Percentiles rank a stretch among this genome's conserved stretches.
Conservation (phyloP, 2,113 vertebrate genomes). For the Gymnobelideus leadbeateri region DNA sequence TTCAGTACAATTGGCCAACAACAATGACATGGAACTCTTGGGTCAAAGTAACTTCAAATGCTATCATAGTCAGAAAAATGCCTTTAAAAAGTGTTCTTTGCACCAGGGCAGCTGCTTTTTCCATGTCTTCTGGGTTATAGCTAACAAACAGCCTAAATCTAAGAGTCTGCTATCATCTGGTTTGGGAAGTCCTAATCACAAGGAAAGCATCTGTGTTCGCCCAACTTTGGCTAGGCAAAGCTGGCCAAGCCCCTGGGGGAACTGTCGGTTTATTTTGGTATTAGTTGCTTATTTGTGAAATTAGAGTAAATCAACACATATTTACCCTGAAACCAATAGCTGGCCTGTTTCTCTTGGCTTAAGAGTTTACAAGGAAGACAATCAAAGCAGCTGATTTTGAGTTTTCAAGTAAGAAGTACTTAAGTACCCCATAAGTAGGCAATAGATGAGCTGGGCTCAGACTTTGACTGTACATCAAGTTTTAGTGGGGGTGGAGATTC, state of each 20-base stretch:
- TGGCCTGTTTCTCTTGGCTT: not conserved
- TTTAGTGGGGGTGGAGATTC: not conserved
- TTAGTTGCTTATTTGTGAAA: slow-evolving; percentile 25
- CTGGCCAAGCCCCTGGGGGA: not conserved
- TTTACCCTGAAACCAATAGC: not conserved
- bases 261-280: not conserved
- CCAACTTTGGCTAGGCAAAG: rapidly evolving
- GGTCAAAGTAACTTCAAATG: no score
- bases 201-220: not conserved
- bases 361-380: not conserved
- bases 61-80: no score
- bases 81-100: not conserved
- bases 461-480: no score
- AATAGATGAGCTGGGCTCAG: not conserved
- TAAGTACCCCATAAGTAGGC: rapidly evolving
- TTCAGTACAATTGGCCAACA: no score
- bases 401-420: not conserved
- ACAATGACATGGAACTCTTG: no score
- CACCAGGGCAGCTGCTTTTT: not conserved
- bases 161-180: not conserved
- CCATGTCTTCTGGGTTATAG: not conserved
- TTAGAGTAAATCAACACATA: not conserved
- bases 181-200: not conserved
- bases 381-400: not conserved
- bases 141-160: not conserved